Evolutionary conservation across 2,113 vertebrate genomes (phyloP).

Genomic region (Pachycephala philippinensis): DNA sequence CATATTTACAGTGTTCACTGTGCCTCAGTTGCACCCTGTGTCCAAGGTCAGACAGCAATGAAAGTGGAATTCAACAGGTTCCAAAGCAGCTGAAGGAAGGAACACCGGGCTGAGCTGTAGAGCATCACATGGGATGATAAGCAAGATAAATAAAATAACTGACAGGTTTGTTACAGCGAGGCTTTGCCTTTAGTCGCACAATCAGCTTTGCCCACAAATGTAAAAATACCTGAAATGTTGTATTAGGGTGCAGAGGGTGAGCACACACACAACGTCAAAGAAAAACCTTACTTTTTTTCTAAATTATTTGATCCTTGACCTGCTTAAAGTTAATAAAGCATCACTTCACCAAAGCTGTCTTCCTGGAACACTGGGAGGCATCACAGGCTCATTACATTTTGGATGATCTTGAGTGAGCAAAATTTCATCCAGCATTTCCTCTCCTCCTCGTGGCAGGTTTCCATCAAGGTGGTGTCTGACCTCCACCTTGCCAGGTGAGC

Average conservation of each 20-base stretch:
- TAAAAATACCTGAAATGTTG: not conserved
- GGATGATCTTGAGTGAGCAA: not conserved
- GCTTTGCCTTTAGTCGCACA: not conserved
- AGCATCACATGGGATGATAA: not conserved
- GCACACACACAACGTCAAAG: not conserved
- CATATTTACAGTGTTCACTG: not conserved
- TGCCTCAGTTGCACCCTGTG: not conserved
- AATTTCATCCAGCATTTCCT: not conserved
- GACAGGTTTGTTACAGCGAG: not conserved
- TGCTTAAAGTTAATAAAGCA: not conserved
- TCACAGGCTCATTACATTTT: not conserved
- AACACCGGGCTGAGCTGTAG: fast-evolving
- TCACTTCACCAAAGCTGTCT: not conserved
- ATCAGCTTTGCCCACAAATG: not conserved
- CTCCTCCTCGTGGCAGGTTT: not conserved
- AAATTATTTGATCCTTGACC: not conserved
- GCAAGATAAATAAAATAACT: not conserved
- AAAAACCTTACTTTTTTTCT: not conserved
- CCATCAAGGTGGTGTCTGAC: not conserved
- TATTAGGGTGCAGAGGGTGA: not conserved
- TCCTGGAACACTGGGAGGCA: not conserved
- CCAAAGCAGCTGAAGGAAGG: not conserved
- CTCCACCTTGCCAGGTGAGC: not conserved
- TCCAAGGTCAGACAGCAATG: not conserved
- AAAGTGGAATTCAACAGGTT: not conserved